phyloP scores from a whole-genome alignment of 2,797 vertebrate genomes.

The Chaetophractus vellerosus region DNA sequence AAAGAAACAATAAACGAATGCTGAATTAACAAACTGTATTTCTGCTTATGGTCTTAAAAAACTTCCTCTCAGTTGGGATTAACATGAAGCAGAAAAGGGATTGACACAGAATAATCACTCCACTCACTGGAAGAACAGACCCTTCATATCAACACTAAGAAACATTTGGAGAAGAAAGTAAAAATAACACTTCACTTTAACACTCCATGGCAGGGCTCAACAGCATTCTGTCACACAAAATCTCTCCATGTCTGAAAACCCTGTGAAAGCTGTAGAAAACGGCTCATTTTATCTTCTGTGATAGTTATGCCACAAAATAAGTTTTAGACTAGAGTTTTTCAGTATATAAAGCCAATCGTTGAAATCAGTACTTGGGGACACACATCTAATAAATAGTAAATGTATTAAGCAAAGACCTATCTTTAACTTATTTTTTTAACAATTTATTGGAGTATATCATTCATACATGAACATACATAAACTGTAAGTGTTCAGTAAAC shows the following conservation, averaged over 20 bases:
- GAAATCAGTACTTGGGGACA: neutral
- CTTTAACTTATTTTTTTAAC: neutral
- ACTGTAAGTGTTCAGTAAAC: no score
- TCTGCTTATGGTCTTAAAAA: constrained; percentile 29
- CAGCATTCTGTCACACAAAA: neutral
- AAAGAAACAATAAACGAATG: neutral
- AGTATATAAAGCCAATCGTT: neutral
- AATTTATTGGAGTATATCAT: no score
- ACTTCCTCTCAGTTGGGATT: neutral
- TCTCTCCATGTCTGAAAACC: neutral
- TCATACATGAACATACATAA: no score
- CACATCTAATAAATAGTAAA: constrained; percentile 34
- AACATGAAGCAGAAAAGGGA: constrained; percentile 15
- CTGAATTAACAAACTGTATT: neutral
- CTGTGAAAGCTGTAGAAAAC: neutral
- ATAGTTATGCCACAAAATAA: constrained; percentile 33
- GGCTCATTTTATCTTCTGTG: neutral
- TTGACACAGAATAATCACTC: neutral
- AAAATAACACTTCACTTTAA: neutral
- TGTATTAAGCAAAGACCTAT: constrained; percentile 35
- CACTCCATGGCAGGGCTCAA: neutral
- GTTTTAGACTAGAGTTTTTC: constrained; percentile 34
- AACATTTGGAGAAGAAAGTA: constrained; percentile 3
- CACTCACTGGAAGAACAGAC: neutral
- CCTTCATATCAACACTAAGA: neutral